phyloP scores from a whole-genome alignment of 2,113 vertebrate species.

The Sitta europaea region DNA sequence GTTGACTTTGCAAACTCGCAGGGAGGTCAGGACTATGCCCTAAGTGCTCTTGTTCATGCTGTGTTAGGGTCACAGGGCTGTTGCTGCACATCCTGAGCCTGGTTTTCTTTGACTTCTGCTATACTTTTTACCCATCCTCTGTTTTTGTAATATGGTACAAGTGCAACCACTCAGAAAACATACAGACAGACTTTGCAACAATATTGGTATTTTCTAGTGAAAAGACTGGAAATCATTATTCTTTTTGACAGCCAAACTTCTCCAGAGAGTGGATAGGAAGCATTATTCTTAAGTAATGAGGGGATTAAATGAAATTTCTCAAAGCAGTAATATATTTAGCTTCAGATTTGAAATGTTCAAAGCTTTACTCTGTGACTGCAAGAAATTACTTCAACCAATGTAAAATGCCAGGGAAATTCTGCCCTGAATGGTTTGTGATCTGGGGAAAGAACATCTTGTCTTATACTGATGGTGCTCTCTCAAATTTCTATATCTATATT shows the following conservation, averaged over 20 bases:
- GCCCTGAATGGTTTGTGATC: background rate
- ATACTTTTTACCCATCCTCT: background rate
- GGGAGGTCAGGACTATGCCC: background rate
- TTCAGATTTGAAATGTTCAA: background rate
- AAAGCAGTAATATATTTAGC: background rate
- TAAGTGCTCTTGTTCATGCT: fast-evolving
- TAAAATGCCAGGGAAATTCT: background rate
- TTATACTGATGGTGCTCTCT: background rate
- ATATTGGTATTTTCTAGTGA: background rate
- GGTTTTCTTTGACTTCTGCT: background rate
- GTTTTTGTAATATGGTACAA: background rate
- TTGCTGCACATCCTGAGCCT: background rate
- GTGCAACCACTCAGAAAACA: background rate
- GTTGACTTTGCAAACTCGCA: fast-evolving
- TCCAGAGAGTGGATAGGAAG: background rate
- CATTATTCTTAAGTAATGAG: background rate
- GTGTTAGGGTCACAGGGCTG: fast-evolving
- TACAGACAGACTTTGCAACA: background rate
- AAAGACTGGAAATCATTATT: background rate
- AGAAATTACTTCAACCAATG: background rate
- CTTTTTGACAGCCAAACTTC: background rate
- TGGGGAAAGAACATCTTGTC: background rate
- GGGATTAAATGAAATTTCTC: background rate
- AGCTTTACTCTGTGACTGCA: background rate
- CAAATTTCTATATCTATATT: background rate